Conservation (phyloP, 2,797 vertebrate species). For the Gymnoscopelus microlampas region DNA sequence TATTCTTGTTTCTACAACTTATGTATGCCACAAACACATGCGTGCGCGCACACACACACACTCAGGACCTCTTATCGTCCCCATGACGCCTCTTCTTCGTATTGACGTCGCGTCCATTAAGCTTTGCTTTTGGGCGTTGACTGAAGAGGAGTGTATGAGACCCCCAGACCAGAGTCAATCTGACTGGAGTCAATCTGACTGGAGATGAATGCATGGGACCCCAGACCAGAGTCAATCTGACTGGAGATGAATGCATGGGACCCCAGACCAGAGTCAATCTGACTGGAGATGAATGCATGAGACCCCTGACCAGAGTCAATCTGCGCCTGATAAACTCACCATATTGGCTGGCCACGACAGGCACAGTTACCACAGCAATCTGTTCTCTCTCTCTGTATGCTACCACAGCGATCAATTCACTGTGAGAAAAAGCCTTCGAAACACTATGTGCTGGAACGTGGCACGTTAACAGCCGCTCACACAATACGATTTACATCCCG, state of each 20-base stretch:
- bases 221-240: slow-evolving; percentile 33
- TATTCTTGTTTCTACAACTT: too few species aligned
- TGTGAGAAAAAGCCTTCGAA: slow-evolving; percentile 36
- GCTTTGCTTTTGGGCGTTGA: slow-evolving; percentile 65
- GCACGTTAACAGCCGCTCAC: slow-evolving; percentile 8
- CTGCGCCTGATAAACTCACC: slow-evolving; percentile 67
- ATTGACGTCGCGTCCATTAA: slow-evolving; percentile 77
- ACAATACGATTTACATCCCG: background rate
- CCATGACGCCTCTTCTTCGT: slow-evolving; percentile 43
- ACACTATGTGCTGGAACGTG: slow-evolving; percentile 28
- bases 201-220: slow-evolving; percentile 55
- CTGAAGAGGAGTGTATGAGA: slow-evolving; percentile 45
- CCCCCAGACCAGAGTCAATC: slow-evolving; percentile 61
- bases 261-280: slow-evolving; percentile 39
- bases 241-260: slow-evolving; percentile 52
- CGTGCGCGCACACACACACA: too few species aligned
- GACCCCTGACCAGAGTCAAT: slow-evolving; percentile 63
- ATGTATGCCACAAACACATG: too few species aligned
- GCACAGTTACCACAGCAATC: slow-evolving; percentile 60
- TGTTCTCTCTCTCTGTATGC: slow-evolving; percentile 46
- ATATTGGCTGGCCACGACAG: slow-evolving; percentile 61
- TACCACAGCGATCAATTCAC: slow-evolving; percentile 48
- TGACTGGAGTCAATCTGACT: slow-evolving; percentile 10
- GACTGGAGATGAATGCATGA: slow-evolving; percentile 46
- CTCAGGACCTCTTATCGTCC: slow-evolving; percentile 4